These are phyloP conservation scores for Creontiades dilutus DNA, from an alignment of 2,888 invertebrate species.

Conservation along the genomic window DNA sequence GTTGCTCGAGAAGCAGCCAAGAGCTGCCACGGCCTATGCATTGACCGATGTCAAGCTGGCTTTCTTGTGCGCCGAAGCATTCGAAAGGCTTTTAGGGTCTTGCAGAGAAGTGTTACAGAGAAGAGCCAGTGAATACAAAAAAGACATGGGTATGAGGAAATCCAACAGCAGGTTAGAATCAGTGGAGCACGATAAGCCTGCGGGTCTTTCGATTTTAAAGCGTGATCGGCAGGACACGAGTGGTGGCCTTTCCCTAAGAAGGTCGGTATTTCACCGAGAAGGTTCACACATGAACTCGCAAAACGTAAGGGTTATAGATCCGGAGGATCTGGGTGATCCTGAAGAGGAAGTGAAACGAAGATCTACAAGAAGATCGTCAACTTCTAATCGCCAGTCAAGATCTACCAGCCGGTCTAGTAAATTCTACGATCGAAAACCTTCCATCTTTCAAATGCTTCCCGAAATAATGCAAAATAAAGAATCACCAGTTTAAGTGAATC, in stretches of 20 bases:
- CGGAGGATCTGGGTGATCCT: neutral
- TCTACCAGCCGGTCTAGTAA: neutral
- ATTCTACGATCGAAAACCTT: conserved; percentile 61
- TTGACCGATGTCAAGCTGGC: conserved; percentile 92
- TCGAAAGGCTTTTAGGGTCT: conserved; percentile 72
- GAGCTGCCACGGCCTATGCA: conserved; percentile 94
- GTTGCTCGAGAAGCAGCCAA: conserved; percentile 96
- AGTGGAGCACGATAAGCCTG: neutral
- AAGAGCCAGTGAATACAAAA: conserved; percentile 40
- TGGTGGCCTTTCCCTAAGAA: neutral
- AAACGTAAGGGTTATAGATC: neutral
- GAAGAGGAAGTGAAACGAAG: neutral
- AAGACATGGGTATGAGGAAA: neutral
- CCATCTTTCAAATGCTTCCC: conserved; percentile 39
- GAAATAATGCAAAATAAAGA: conserved; percentile 47
- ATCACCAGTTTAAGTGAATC: no score
- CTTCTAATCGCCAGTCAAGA: neutral
- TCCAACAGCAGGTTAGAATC: neutral
- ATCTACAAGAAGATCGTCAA: neutral
- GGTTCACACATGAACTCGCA: neutral
- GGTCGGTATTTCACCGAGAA: neutral
- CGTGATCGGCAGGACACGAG: neutral
- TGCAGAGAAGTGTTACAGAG: conserved; percentile 69
- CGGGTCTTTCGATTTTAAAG: neutral
- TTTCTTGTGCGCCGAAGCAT: conserved; percentile 78